These are phyloP conservation scores for Norana najaformis DNA, from an alignment of 2,888 invertebrate genomes.

Conservation along the genomic window DNA sequence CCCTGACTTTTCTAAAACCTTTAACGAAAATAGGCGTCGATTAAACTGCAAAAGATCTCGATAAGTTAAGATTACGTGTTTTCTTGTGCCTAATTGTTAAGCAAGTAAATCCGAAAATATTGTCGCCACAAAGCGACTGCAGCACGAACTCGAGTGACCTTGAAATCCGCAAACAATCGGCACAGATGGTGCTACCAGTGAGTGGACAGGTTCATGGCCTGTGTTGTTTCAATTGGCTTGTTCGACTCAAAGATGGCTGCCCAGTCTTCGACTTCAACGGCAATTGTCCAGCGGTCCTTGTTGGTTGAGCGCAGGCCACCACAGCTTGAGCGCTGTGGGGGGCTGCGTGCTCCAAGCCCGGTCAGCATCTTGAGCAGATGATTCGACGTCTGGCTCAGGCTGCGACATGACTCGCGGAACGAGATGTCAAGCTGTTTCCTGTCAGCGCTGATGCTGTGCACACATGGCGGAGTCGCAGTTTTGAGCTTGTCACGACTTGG, in stretches of 20 bases:
- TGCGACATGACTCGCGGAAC: conserved; percentile 28
- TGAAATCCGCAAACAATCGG: not conserved
- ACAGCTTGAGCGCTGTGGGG: not conserved
- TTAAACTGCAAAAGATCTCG: not conserved
- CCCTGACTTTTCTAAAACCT: not conserved
- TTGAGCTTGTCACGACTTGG: conserved; percentile 24
- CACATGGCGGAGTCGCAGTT: not conserved
- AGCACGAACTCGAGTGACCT: conserved; percentile 4
- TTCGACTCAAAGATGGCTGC: conserved; percentile 32
- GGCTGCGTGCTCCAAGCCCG: conserved; percentile 15
- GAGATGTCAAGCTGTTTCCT: conserved; percentile 17
- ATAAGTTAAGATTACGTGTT: not conserved
- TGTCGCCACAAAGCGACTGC: not conserved
- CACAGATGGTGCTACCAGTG: not conserved
- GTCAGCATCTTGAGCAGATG: conserved; percentile 27
- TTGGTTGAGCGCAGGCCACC: conserved; percentile 16
- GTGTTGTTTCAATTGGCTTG: not conserved
- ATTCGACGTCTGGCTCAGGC: conserved; percentile 31
- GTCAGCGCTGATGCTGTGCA: conserved; percentile 17
- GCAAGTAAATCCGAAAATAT: conserved; percentile 17
- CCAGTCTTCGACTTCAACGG: conserved; percentile 37
- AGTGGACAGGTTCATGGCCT: conserved; percentile 18
- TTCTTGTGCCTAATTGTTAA: not conserved
- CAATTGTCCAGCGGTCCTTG: conserved; percentile 39
- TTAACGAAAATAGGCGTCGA: conserved; percentile 20